phyloP scores from a whole-genome alignment of 2,113 vertebrate species.

The Ciconia boyciana region DNA sequence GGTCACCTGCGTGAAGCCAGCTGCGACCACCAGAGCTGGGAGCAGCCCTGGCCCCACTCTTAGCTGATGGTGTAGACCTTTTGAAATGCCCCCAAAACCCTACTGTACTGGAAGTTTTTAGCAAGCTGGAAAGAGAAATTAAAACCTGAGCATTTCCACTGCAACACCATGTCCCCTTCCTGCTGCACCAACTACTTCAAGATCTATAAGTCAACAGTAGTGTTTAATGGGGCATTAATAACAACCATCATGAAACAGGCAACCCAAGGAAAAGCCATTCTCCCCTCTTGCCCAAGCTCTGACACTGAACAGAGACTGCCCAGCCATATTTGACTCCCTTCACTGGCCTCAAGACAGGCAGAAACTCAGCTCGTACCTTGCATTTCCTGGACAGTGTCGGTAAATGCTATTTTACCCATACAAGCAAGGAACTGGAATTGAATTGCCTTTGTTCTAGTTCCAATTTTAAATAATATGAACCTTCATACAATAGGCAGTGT shows the following conservation, averaged over 20 bases:
- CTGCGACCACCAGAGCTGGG: rapidly evolving
- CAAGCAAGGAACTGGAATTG: background rate
- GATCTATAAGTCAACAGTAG: background rate
- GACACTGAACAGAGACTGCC: background rate
- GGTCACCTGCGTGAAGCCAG: background rate
- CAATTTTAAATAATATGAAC: conserved; percentile 71
- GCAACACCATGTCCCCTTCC: background rate
- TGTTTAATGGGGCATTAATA: background rate
- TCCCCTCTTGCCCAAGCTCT: background rate
- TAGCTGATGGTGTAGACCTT: rapidly evolving
- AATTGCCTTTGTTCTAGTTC: conserved; percentile 66
- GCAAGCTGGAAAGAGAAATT: background rate
- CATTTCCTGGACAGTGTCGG: background rate
- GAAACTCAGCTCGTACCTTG: background rate
- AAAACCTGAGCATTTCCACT: background rate
- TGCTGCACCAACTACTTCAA: background rate
- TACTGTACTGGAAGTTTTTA: background rate
- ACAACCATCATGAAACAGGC: background rate
- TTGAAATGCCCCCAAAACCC: background rate
- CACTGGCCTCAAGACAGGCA: background rate
- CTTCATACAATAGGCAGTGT: conserved; percentile 61
- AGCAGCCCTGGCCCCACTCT: background rate
- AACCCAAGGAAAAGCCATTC: background rate
- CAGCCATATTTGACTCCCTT: background rate
- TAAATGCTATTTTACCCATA: background rate